Evolutionary conservation across 30 jellyfish, hydroid and myxozoan species (phyloP).

Genomic region (Cassiopea xamachana): DNA sequence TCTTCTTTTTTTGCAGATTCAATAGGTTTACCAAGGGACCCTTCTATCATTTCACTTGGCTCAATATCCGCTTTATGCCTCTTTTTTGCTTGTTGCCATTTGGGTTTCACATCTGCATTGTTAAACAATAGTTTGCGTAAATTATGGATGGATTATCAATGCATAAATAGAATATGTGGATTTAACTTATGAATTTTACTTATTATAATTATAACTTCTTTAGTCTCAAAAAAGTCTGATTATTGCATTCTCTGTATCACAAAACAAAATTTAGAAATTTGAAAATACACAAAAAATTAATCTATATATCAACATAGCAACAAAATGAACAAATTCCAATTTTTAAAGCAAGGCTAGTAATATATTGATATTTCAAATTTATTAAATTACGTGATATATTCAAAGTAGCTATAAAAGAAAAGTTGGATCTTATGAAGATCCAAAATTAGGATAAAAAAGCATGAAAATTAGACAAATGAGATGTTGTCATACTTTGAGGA

Average conservation of each 20-base stretch:
- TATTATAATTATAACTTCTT: neutral
- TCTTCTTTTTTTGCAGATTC: slow-evolving; percentile 28
- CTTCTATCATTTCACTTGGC: slow-evolving; percentile 61
- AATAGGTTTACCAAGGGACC: slow-evolving; percentile 46
- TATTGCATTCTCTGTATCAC: neutral
- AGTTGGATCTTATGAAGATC: no score
- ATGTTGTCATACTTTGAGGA: slow-evolving; percentile 11
- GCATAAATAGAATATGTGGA: neutral
- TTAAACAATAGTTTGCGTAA: neutral
- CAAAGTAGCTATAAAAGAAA: no score
- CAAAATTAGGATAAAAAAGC: neutral
- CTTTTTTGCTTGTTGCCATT: slow-evolving; percentile 10
- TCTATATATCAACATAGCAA: no score
- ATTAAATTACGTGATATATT: no score
- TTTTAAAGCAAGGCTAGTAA: no score
- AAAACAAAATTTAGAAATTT: no score
- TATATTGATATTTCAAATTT: no score
- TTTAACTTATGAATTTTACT: neutral
- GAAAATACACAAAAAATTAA: no score
- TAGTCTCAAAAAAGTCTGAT: neutral
- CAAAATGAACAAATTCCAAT: no score
- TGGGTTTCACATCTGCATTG: slow-evolving; percentile 10
- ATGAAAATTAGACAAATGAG: neutral
- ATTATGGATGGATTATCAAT: neutral
- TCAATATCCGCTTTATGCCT: slow-evolving; percentile 28